Percentiles rank a stretch among this genome's conserved stretches.
Evolutionary conservation across 2,113 vertebrate genomes (phyloP).

Genomic region (Echinops telfairi): DNA sequence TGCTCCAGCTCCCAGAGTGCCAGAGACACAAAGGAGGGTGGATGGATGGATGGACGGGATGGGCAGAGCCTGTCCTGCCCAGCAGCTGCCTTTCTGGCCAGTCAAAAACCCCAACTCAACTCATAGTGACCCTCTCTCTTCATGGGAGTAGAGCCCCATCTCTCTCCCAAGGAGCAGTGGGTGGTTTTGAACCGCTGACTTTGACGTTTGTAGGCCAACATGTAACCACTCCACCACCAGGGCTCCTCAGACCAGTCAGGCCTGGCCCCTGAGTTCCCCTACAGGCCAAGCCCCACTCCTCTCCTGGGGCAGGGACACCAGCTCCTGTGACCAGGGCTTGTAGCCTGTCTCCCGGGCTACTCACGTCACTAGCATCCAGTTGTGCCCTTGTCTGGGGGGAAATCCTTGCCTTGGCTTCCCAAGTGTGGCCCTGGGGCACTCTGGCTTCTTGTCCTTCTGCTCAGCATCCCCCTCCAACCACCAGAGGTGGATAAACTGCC

Average conservation of each 20-base stretch:
- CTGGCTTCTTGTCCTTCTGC: neutral
- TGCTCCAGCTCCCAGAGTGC: too few species aligned
- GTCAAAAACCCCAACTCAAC: too few species aligned
- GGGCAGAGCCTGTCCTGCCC: neutral
- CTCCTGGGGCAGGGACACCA: neutral
- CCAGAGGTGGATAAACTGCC: too few species aligned
- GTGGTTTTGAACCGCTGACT: too few species aligned
- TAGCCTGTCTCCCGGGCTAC: neutral
- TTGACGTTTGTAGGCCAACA: too few species aligned
- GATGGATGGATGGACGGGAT: too few species aligned
- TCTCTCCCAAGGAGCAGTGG: too few species aligned
- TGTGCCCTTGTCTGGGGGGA: neutral
- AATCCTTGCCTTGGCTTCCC: neutral
- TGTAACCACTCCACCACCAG: too few species aligned
- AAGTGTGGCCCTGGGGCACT: neutral
- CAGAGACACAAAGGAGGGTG: too few species aligned
- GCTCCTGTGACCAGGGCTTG: neutral
- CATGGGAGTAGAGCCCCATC: too few species aligned
- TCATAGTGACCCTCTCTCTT: too few species aligned
- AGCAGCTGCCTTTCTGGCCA: neutral
- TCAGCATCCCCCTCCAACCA: too few species aligned
- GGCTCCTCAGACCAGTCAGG: neutral
- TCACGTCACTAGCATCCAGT: neutral
- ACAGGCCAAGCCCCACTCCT: neutral
- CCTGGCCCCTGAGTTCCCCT: neutral